Percentiles rank a stretch among this genome's conserved stretches.
Conservation (phyloP, 2,797 vertebrate species). For the Antrozous pallidus region DNA sequence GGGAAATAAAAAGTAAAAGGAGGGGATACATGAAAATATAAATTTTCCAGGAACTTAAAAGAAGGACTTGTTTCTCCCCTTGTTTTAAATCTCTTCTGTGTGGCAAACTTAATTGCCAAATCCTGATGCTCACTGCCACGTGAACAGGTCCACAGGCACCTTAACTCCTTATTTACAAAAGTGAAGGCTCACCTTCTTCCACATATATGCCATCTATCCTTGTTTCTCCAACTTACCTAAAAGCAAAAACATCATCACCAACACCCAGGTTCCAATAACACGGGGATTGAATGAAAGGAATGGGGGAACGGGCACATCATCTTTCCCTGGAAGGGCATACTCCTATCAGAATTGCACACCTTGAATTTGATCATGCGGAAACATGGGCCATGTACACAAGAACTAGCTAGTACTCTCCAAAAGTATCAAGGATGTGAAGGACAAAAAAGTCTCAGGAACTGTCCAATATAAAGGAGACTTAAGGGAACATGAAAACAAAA, state of each 20-base stretch:
- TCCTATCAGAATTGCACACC: neutral
- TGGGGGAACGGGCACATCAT: neutral
- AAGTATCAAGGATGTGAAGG: neutral
- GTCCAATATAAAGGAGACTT: neutral
- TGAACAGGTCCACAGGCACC: neutral
- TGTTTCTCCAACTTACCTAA: neutral
- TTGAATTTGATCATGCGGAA: neutral
- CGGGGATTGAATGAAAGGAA: neutral
- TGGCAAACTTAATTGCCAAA: neutral
- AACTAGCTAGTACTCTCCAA: neutral
- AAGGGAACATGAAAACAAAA: neutral
- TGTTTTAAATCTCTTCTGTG: neutral
- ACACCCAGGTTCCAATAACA: neutral
- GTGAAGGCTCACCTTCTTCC: neutral
- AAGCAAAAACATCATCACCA: neutral
- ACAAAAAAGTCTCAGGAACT: neutral
- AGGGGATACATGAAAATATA: neutral
- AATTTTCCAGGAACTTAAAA: neutral
- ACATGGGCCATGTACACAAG: neutral
- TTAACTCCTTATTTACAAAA: neutral
- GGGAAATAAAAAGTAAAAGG: neutral
- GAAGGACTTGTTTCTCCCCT: neutral
- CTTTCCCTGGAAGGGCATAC: neutral
- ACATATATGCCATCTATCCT: neutral
- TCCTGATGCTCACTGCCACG: neutral